phyloP scores from a whole-genome alignment of 2,113 vertebrate species.

The Puma concolor region DNA sequence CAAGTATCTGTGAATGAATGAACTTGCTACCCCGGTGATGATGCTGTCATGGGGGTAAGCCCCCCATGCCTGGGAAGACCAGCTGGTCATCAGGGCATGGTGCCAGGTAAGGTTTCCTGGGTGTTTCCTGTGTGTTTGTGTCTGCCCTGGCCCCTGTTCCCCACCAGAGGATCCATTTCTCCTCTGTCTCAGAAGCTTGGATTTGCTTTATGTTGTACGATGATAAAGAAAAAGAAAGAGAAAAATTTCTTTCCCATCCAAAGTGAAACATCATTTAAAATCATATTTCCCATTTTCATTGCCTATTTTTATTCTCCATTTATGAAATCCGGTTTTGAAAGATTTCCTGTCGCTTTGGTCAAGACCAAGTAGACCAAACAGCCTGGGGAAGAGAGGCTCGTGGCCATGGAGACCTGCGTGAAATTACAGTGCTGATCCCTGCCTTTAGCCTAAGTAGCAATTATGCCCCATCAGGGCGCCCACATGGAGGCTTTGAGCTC shows the following conservation, averaged over 20 bases:
- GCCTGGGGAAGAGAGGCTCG: conserved; percentile 59
- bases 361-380: background rate
- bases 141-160: background rate
- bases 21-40: background rate
- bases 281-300: background rate
- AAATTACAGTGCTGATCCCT: conserved; percentile 33
- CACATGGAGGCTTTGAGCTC: background rate
- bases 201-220: background rate
- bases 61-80: background rate
- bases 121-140: background rate
- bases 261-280: conserved; percentile 55
- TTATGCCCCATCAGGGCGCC: conserved; percentile 10
- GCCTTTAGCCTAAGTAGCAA: conserved; percentile 28
- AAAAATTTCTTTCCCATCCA: background rate
- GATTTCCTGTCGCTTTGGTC: conserved; percentile 68
- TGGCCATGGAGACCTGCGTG: background rate
- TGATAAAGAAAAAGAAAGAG: background rate
- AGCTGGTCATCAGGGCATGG: background rate
- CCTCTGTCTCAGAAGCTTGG: background rate
- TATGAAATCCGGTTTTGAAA: conserved; percentile 54
- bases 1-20: background rate
- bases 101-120: background rate
- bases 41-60: fast-evolving
- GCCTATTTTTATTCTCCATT: conserved; percentile 57
- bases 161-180: background rate